Evolutionary conservation across 2,797 vertebrate species (phyloP).

Genomic region (Crossoptilon crossoptilon): DNA sequence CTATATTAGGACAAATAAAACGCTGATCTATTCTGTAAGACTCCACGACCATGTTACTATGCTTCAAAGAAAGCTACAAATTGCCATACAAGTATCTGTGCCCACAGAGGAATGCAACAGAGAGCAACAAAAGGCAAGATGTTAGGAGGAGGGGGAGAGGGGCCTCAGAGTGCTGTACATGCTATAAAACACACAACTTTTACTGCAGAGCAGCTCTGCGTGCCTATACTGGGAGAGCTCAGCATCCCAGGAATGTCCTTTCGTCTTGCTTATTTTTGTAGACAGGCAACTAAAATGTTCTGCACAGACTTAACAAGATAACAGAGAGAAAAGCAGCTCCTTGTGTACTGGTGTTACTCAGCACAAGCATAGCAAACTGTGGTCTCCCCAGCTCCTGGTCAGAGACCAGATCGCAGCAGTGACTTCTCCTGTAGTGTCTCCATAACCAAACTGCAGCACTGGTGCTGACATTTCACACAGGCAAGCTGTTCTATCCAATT

Average conservation of each 20-base stretch:
- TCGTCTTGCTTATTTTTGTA: neutral
- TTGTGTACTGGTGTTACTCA: neutral
- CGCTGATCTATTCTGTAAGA: neutral
- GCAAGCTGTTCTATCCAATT: neutral
- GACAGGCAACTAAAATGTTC: neutral
- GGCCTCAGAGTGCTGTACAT: neutral
- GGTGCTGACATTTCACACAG: neutral
- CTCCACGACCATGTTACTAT: rapidly evolving
- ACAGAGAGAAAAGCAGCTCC: neutral
- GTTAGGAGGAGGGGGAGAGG: neutral
- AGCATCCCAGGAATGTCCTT: neutral
- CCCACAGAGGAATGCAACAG: neutral
- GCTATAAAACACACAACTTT: neutral
- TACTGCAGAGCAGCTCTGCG: neutral
- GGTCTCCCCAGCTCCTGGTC: neutral
- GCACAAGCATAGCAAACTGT: rapidly evolving
- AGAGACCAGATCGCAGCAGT: neutral
- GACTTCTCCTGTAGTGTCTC: neutral
- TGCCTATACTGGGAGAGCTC: neutral
- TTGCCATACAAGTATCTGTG: neutral
- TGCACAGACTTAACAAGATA: neutral
- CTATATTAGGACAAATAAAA: neutral
- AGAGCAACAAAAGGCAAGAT: neutral
- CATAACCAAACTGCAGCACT: neutral
- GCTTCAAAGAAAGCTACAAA: neutral